These are phyloP conservation scores for Bufo gargarizans DNA, from an alignment of 2,113 vertebrate genomes.

Conservation along the genomic window DNA sequence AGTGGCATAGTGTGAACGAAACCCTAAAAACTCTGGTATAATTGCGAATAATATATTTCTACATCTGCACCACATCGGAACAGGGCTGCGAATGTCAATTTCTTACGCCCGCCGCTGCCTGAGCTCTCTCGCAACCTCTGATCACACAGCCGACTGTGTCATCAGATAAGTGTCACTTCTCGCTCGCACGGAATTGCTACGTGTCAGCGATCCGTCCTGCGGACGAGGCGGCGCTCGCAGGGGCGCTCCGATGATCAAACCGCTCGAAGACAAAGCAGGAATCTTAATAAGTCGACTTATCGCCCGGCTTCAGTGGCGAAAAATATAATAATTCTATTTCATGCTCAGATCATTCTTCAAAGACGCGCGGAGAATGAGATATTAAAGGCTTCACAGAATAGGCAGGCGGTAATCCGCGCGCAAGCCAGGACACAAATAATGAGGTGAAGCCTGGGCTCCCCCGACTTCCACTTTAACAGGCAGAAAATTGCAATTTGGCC, in stretches of 20 bases:
- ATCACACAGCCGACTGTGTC: constrained; percentile 31
- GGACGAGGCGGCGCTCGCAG: neutral
- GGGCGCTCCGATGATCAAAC: constrained; percentile 27
- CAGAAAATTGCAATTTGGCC: constrained; percentile 43
- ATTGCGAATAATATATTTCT: neutral
- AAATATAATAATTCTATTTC: constrained; percentile 52
- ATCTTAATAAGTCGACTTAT: constrained; percentile 52
- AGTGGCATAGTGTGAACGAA: neutral
- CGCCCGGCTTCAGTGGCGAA: constrained; percentile 34
- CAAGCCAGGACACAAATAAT: constrained; percentile 52
- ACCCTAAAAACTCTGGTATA: neutral
- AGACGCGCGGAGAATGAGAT: constrained; percentile 52
- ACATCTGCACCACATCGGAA: neutral
- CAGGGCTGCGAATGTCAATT: neutral
- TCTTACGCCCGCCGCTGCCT: neutral
- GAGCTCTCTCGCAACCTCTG: constrained; percentile 16
- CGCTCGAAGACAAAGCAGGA: constrained; percentile 38
- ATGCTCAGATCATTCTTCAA: constrained; percentile 56
- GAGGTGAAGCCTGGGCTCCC: constrained; percentile 13
- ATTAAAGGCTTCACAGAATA: constrained; percentile 53
- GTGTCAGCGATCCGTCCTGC: constrained; percentile 10
- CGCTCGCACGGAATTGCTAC: neutral
- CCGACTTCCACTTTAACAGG: constrained; percentile 24
- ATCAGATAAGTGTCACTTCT: constrained; percentile 35
- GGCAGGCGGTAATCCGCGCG: constrained; percentile 46